Percentiles rank a stretch among this genome's conserved stretches.
These are phyloP conservation scores for Colistium nudipinnis DNA, from an alignment of 2,113 vertebrate species.

Conservation along the genomic window DNA sequence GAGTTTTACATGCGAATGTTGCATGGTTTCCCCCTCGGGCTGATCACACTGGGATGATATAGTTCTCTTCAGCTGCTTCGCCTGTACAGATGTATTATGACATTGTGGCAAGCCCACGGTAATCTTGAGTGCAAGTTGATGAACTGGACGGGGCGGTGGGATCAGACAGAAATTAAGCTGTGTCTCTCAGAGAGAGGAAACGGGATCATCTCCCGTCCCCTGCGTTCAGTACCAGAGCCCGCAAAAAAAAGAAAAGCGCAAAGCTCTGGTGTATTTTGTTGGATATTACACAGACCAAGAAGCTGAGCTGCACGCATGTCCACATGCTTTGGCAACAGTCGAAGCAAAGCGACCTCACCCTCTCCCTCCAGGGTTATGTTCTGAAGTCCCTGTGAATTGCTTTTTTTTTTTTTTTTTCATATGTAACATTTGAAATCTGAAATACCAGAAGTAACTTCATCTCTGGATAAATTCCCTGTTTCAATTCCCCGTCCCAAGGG, in stretches of 20 bases:
- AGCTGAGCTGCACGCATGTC: constrained; percentile 17
- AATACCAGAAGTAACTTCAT: constrained; percentile 7
- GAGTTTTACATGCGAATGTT: constrained; percentile 3
- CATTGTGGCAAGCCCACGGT: constrained; percentile 30
- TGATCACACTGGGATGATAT: constrained; percentile 1
- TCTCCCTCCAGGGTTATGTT: background rate
- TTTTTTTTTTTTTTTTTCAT: background rate
- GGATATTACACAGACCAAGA: constrained; percentile 8
- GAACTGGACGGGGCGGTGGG: constrained; percentile 42
- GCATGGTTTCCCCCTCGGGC: background rate
- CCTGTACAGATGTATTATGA: constrained; percentile 25
- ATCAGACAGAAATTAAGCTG: constrained; percentile 57
- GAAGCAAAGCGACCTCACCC: background rate
- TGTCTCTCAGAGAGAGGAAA: constrained; percentile 39
- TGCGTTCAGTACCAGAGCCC: constrained; percentile 31
- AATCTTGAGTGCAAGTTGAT: constrained; percentile 48
- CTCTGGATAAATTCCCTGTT: background rate
- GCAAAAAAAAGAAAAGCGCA: constrained; percentile 29
- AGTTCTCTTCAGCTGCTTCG: constrained; percentile 7
- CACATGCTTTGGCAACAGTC: constrained; percentile 6
- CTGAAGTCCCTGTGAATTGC: background rate
- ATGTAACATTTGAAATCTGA: background rate
- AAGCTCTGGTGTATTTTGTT: background rate
- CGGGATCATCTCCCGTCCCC: constrained; percentile 45
- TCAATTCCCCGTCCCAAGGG: background rate